phyloP scores from a whole-genome alignment of 2,888 invertebrate genomes.

The Gymnosoma rotundatum region DNA sequence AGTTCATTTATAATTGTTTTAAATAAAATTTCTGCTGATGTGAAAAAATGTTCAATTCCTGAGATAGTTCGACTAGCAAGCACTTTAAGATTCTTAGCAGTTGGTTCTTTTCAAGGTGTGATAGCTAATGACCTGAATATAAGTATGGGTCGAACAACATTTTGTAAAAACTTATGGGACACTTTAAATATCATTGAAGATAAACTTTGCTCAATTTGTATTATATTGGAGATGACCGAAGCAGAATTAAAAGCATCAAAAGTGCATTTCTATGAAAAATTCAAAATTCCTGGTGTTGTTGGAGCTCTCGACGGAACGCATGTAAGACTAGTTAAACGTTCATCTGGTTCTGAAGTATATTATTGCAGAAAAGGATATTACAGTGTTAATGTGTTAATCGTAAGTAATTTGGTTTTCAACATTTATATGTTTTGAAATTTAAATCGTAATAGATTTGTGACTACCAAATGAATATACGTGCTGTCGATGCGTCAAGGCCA shows the following conservation, averaged over 20 bases:
- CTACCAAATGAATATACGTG: conserved; percentile 39
- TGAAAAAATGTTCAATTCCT: conserved; percentile 20
- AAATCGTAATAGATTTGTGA: conserved; percentile 36
- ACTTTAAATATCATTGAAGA: conserved; percentile 22
- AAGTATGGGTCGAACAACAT: conserved; percentile 13
- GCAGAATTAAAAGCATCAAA: conserved; percentile 14
- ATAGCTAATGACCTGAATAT: conserved; percentile 35
- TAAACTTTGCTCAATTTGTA: conserved; percentile 9
- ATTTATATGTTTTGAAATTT: background rate
- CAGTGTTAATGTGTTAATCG: conserved; percentile 29
- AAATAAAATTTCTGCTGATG: background rate
- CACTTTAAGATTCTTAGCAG: conserved; percentile 22
- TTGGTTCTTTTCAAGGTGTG: conserved; percentile 27
- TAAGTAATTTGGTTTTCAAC: conserved; percentile 15
- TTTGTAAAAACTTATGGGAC: conserved; percentile 20
- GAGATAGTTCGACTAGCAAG: conserved; percentile 24
- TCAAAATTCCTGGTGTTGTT: conserved; percentile 21
- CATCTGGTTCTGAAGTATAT: too few relatives aligned
- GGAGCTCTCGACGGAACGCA: conserved; percentile 21
- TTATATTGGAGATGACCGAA: conserved; percentile 8
- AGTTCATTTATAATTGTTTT: background rate
- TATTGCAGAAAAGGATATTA: conserved; percentile 5
- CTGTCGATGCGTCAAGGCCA: conserved; percentile 25
- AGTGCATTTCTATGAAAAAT: conserved; percentile 18
- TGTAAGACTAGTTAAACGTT: too few relatives aligned